Base-by-base conservation (phyloP, 2,797 vertebrate species). In the Alcedo atthis region DNA sequence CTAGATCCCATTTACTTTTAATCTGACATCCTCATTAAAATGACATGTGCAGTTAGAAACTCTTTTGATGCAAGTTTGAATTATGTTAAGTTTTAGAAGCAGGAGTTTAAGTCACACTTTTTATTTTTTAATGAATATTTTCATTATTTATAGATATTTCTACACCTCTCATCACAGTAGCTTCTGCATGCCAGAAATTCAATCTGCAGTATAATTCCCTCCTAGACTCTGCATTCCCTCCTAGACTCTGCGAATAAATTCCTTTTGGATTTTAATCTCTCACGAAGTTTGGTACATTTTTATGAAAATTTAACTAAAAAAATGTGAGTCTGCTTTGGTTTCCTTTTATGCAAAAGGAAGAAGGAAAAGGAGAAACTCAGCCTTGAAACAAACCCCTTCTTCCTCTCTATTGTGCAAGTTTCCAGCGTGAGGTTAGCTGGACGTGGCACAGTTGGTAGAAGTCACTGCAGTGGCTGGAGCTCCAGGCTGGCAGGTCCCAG, bases 111-210 rank as follows among this genome's bases (percentile, higher is more conserved):
- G 28, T 33, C 58, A 82, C 69, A 14, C 6, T 80, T 91, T 76
- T 79, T 58, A 30, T 59, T 73, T 86, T 90, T 94, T 67, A 80
- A 82, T 80, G n/a, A 74, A 20, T 45, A 73, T 25, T 8, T 70
- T 81, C 22, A 67, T 85, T 92, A 90, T 85, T 94, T 77, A 86
- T 63, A 73, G 32, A 33, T 70, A 84, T 76, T 70, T 80, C 53
- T 91, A 67, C 32, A 80, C 3, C 1, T 70, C 42, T 64, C 33
- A 79, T 81, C 61, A 70, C 37, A 74, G 71, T 40, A 89, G 25
- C 37, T 63, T 81, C 20, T 69, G 8, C 25, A 37, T 20, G 42
- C 48, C 71, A 80, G 61, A 84, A 92, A 85, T 88, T 70, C 63
- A 73, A 3, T 42, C 59, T 49, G 32, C 30, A 70, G 15, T 37